Base-by-base conservation (phyloP, 2,113 vertebrate genomes). In the Mus pahari region DNA sequence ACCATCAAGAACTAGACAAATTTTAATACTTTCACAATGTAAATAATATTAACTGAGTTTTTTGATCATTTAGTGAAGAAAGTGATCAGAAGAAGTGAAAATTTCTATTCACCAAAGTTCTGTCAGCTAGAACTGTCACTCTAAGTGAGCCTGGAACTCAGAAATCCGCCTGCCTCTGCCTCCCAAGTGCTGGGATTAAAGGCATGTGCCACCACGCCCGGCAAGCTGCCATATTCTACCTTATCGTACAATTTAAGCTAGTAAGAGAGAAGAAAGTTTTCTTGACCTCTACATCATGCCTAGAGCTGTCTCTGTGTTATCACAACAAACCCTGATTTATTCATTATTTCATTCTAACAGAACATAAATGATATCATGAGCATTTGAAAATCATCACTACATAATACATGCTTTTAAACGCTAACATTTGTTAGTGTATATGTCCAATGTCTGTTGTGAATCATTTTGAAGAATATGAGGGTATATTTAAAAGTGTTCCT, bases 211-310 rank as follows among this genome's bases (percentile, higher is more conserved):
- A n/a, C n/a, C n/a, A n/a, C n/a, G n/a, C n/a, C n/a, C n/a, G n/a
- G n/a, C n/a, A n/a, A 98, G 70, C 53, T 95, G 93, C 60, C 94
- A 89, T 84, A 53, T 94, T 97, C 97, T 89, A 91, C 58, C 74
- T 62, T 92, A 97, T 98, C 95, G 95, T 97, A 70, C 96, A 98
- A 98, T 98, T 98, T 98, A 98, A 97, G 68, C 81, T 93, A 97
- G 97, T 97, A 98, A 96, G 87, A 81, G 82, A 97, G 74, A 97
- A 83, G 70, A 96, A 97, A 97, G 58, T 62, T 86, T 97, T 97
- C 96, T 94, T 97, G 90, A 93, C 74, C 98, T 97, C 96, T 73
- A 97, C 93, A 82, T 97, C 91, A 83, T 95, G 94, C 96, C 98
- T 86, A 86, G 71, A 94, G 95, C 94, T 95, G 42, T 95, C 91